Base-by-base conservation (phyloP, 2,888 invertebrate species). In the Scaptomyza caliginosa region DNA sequence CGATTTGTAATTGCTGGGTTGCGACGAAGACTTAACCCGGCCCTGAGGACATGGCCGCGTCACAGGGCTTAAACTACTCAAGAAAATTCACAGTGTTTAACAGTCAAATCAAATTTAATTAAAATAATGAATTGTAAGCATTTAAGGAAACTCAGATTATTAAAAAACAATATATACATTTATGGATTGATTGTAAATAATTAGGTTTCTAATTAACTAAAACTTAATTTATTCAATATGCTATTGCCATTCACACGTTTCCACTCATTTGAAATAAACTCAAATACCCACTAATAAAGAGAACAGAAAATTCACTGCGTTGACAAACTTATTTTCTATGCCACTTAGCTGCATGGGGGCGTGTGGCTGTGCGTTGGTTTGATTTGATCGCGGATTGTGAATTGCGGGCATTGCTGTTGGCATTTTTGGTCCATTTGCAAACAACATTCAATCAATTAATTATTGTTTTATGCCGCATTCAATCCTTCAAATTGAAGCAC, bases 391-490 rank as follows among this genome's bases (percentile, higher is more conserved):
- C 40, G 26, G 26, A 39, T 42, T 55, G 49, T 38, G 24, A 48
- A 17, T 26, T 43, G 16, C 8, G 24, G 30, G 28, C 19, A 34
- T 26, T 4, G 46, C 69, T 52, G 56, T 50, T 23, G 57, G 51
- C 55, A 36, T 30, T 38, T 19, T n/a, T 32, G 34, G 32, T 36
- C 62, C 62, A 62, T 56, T 71, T 49, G 28, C 69, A 68, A 71
- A 39, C 68, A 52, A 38, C 78, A 73, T 84, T 82, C 88, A 84
- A 84, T 87, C 86, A 87, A 87, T 87, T 84, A 84, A 84, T 84
- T 87, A 84, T 79, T 84, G 79, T 79, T 87, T 79, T 77, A 71
- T 66, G 79, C 71, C 66, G 67, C 77, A 67, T 62, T 86, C 72
- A 81, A 80, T 83, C 84, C 77, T 74, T 86, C 77, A 68, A 77